phyloP scores from a whole-genome alignment of 2,888 invertebrate species.

The Candidula unifasciata region DNA sequence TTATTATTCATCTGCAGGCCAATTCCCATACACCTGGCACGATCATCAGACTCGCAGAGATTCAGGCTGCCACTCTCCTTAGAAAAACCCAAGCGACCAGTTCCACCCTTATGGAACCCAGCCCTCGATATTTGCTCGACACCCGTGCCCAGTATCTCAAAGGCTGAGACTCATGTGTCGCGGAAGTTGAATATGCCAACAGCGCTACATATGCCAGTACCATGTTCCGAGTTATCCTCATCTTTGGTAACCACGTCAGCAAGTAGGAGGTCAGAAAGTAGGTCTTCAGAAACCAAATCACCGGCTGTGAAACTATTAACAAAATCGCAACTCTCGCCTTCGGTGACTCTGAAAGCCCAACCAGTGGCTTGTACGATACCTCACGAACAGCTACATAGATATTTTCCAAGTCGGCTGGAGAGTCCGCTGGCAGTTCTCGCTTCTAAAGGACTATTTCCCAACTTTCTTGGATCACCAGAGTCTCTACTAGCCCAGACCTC shows the following conservation, averaged over 20 bases:
- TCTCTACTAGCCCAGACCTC: not conserved
- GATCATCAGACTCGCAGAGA: not conserved
- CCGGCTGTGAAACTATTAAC: not conserved
- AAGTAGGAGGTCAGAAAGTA: not conserved
- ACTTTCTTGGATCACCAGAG: conserved; percentile 15
- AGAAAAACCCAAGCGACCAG: not conserved
- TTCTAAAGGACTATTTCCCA: conserved; percentile 32
- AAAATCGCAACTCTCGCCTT: not conserved
- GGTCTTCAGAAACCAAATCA: not conserved
- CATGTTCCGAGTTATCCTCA: not conserved
- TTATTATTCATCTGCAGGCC: conserved; percentile 35
- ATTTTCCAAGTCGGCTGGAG: not conserved
- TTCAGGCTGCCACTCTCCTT: not conserved
- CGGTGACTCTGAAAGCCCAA: not conserved
- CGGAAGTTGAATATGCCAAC: not conserved
- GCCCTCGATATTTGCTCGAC: conserved; percentile 44
- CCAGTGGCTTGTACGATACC: not conserved
- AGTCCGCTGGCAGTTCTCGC: conserved; percentile 14
- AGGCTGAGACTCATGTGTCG: not conserved
- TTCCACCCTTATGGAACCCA: conserved; percentile 39
- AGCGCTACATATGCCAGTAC: not conserved
- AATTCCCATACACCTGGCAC: conserved; percentile 42
- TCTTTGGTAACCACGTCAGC: not conserved
- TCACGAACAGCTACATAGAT: conserved; percentile 13
- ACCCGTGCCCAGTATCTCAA: not conserved